Conservation (phyloP, 2,113 vertebrate genomes). For the Orientallactaga bullata region DNA sequence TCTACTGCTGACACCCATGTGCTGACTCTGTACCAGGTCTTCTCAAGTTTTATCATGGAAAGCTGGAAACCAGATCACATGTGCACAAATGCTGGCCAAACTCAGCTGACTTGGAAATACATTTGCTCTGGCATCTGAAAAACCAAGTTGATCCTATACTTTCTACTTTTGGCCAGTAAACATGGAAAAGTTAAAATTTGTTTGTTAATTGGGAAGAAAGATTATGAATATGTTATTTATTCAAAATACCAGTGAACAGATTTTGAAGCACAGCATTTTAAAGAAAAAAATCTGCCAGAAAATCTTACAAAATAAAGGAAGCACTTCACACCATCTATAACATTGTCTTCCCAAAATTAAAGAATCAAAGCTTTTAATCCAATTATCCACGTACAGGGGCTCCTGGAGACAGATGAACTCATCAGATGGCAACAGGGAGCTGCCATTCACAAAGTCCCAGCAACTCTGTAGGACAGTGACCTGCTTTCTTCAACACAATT, state of each 20-base stretch:
- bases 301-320: constrained; percentile 43
- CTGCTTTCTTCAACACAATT: background rate
- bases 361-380: background rate
- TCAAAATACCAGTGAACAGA: background rate
- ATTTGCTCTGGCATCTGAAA: constrained; percentile 54
- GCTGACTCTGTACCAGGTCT: background rate
- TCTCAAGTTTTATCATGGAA: background rate
- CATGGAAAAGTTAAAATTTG: background rate
- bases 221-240: constrained; percentile 40
- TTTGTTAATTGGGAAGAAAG: constrained; percentile 25
- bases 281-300: background rate
- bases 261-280: background rate
- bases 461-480: background rate
- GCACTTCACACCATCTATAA: background rate
- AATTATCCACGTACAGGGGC: background rate
- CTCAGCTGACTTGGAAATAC: background rate
- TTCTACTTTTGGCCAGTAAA: constrained; percentile 13
- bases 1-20: background rate
- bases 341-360: background rate
- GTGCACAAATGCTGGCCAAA: background rate
- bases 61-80: background rate
- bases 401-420: background rate
- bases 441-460: background rate
- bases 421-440: background rate
- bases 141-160: background rate